Conservation (phyloP, 2,888 invertebrate genomes). For the Seira musarum region DNA sequence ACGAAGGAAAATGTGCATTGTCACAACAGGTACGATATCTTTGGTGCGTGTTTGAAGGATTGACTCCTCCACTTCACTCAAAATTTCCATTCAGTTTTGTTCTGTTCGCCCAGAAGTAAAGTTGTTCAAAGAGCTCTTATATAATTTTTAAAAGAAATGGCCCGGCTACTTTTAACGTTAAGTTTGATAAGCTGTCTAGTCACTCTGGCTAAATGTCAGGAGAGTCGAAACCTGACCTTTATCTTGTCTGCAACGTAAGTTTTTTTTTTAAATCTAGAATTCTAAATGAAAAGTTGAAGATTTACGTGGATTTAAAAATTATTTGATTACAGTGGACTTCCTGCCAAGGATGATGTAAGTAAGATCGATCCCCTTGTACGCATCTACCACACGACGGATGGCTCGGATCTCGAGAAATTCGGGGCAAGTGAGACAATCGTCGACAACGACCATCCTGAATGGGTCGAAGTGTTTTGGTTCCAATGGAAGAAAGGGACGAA, state of each 20-base stretch:
- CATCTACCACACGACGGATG: slow-evolving; percentile 53
- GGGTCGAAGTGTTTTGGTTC: slow-evolving; percentile 65
- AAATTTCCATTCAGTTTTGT: no score
- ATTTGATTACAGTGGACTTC: slow-evolving; percentile 45
- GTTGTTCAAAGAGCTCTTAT: no score
- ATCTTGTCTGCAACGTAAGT: slow-evolving; percentile 62
- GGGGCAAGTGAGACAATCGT: slow-evolving; percentile 62
- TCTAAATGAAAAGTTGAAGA: not conserved
- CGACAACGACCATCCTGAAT: slow-evolving; percentile 63
- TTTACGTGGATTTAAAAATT: slow-evolving; percentile 15
- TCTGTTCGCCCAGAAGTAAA: no score
- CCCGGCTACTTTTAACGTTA: slow-evolving; percentile 11
- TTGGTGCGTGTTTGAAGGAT: no score
- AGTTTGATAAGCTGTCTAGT: slow-evolving; percentile 11
- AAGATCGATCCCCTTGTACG: slow-evolving; percentile 63
- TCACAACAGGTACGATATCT: no score
- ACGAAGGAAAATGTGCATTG: no score
- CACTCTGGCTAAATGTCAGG: slow-evolving; percentile 41
- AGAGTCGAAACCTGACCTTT: slow-evolving; percentile 63
- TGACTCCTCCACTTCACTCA: no score
- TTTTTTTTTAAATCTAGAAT: slow-evolving; percentile 2
- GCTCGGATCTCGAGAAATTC: slow-evolving; percentile 57
- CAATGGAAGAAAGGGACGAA: slow-evolving; percentile 60
- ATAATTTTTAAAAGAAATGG: not conserved
- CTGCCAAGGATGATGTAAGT: slow-evolving; percentile 58